Conservation (phyloP, 2,888 invertebrate genomes). For the Luffia ferchaultella region DNA sequence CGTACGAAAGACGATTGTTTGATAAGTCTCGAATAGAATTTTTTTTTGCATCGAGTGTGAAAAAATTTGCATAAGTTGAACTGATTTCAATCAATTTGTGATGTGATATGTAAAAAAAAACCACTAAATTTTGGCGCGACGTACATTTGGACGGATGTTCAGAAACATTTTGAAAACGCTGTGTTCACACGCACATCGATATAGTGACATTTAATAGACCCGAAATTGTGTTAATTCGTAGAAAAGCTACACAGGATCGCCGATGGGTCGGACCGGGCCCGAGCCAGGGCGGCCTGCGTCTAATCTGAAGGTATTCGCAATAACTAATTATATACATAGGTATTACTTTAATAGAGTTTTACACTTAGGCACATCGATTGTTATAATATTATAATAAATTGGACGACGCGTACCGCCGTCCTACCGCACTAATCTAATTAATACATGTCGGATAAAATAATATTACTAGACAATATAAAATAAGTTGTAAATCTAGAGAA, state of each 20-base stretch:
- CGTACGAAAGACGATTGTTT: not conserved
- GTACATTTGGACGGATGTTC: too few species aligned
- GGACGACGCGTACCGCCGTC: too few species aligned
- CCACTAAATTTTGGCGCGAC: too few species aligned
- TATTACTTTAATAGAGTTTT: constrained; percentile 42
- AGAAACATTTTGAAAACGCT: too few species aligned
- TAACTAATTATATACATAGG: not conserved
- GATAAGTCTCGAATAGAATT: not conserved
- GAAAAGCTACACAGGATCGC: not conserved
- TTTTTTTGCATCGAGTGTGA: too few species aligned
- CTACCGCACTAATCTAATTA: not conserved
- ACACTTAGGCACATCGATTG: constrained; percentile 69
- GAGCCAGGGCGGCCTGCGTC: not conserved
- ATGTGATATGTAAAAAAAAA: too few species aligned
- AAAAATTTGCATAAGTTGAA: too few species aligned
- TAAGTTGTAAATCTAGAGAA: too few species aligned
- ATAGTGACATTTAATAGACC: not conserved
- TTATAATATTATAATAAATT: constrained; percentile 54
- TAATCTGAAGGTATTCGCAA: not conserved
- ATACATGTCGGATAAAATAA: not conserved
- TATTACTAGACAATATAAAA: too few species aligned
- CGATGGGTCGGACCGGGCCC: too few species aligned
- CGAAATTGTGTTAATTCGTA: not conserved
- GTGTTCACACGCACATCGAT: not conserved
- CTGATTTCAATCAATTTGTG: too few species aligned